Evolutionary conservation across 1,140 invertebrate genomes (phyloP), one percentile per base, ranked within the genome.

Genomic region (Cyphomyrmex costatus): DNA sequence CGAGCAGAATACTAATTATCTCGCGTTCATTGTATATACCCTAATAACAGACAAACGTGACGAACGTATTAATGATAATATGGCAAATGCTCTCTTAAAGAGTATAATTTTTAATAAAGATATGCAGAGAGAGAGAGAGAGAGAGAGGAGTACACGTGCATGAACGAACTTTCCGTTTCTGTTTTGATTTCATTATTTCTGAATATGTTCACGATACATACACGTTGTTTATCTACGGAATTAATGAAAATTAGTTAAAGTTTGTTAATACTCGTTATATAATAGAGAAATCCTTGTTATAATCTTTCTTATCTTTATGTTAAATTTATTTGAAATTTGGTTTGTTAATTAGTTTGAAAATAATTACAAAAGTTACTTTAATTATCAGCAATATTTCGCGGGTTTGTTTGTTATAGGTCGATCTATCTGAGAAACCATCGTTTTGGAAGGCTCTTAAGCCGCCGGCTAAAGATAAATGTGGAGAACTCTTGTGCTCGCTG

Each of bases 371-470:
- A n/a, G n/a, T n/a, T n/a, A 58, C 24, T 42, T 51, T 21, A 27
- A 8, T 46, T 58, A 46, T 74, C 21, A 46, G 36, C 21, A 33
- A 83, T 74, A 24, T 61, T 19, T 49, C 36, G 36, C 12, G 61
- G 51, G 36, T 61, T 46, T 82, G 36, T 74, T 60, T 82, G 14
- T 95, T 95, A 19, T 94, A 98, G 98, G 98, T 98, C 82, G 98
- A 98, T 94, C 96, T 99, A 85, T 98, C 98, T 88, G 97, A 98
- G 93, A 99, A 99, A 94, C 98, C 98, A 10, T 97, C 97, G 30
- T 98, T 98, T 95, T 98, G 98, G 98, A 98, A 98, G 93, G 97
- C 98, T 0, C 95, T 99, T n/a, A 98, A 98, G 93, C 98, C 98
- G 3, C 98, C 98, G 60, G 97, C 98, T 21, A 98, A 98, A 94